Evolutionary conservation across 2,797 vertebrate genomes (phyloP), one percentile per base, ranked within the genome.

Genomic region (Pipistrellus nathusii): DNA sequence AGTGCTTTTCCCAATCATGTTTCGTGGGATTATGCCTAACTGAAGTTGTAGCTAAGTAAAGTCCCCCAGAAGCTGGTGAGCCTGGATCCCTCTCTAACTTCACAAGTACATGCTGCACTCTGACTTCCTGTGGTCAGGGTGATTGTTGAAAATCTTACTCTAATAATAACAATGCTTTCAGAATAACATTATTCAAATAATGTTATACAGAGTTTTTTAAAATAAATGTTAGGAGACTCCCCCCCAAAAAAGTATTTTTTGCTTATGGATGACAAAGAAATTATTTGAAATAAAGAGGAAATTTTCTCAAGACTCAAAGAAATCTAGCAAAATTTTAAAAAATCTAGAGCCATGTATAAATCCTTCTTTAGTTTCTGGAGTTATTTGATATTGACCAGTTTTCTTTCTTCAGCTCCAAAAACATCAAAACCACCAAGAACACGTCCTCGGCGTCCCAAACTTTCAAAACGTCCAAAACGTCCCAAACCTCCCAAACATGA

Each of bases 341-440:
- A 85, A 32, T 2, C 14, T 38, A 41, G 8, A 46, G 35, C 32
- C 32, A 21, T 17, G 6, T 86, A 30, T 69, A 80, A 53, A n/a
- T 46, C 44, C 83, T 93, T 92, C 46, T 89, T 88, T 35, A 48
- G 51, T 80, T 66, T 82, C 76, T 95, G 35, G 20, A 80, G 8
- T 88, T 25, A 18, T 46, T 18, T 30, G 53, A 38, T 17, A 95
- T 88, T 97, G 96, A 97, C 87, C 62, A 93, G 77, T 92, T 97
- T 98, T 96, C 97, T 94, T 98, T 95, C 98, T 98, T 94, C 97
- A 98, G 98, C 84, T 97, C 90, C 97, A 46, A 97, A 96, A 93
- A 69, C 53, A 78, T 3, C 88, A 59, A 92, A 95, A 53, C 94
- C 11, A 85, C 2, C 81, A 90, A 95, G 93, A 91, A 88, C 90